These are phyloP conservation scores for Salmo trutta DNA, from an alignment of 2,797 vertebrate species.

Conservation along the genomic window DNA sequence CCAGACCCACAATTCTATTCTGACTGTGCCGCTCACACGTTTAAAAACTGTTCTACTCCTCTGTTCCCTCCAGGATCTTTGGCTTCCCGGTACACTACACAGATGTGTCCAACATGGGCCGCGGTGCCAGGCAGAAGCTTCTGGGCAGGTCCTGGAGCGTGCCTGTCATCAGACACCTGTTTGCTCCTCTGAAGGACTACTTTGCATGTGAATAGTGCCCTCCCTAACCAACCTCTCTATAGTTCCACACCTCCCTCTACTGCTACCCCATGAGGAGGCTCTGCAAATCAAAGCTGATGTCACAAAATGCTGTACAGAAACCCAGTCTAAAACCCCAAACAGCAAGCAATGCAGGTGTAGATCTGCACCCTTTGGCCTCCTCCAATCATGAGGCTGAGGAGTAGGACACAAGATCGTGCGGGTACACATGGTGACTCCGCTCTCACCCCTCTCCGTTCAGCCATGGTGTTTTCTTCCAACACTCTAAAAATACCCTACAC, in stretches of 20 bases:
- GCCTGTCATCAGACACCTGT: slow-evolving; percentile 92
- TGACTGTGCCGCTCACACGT: not conserved
- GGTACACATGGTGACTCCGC: not conserved
- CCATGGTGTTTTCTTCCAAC: not conserved
- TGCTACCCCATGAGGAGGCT: not conserved
- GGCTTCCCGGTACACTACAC: slow-evolving; percentile 95
- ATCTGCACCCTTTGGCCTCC: too few species aligned
- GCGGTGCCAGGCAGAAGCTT: slow-evolving; percentile 87
- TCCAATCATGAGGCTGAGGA: too few species aligned
- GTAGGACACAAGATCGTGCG: not conserved
- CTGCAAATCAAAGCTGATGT: not conserved
- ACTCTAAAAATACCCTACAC: not conserved
- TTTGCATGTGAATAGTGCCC: slow-evolving; percentile 88
- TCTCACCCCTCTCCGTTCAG: not conserved
- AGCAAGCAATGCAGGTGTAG: too few species aligned
- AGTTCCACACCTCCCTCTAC: not conserved
- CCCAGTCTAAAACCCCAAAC: too few species aligned
- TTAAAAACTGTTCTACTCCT: not conserved
- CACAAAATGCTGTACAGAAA: too few species aligned
- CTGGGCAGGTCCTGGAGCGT: slow-evolving; percentile 93
- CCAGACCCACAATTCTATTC: not conserved
- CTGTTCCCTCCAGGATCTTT: slow-evolving; percentile 81
- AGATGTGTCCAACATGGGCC: slow-evolving; percentile 88
- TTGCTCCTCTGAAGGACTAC: slow-evolving; percentile 95
- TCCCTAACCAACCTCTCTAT: not conserved